Percentiles rank a stretch among this genome's conserved stretches.
Conservation (phyloP, 2,888 invertebrate genomes). For the Drosophila macrospina region DNA sequence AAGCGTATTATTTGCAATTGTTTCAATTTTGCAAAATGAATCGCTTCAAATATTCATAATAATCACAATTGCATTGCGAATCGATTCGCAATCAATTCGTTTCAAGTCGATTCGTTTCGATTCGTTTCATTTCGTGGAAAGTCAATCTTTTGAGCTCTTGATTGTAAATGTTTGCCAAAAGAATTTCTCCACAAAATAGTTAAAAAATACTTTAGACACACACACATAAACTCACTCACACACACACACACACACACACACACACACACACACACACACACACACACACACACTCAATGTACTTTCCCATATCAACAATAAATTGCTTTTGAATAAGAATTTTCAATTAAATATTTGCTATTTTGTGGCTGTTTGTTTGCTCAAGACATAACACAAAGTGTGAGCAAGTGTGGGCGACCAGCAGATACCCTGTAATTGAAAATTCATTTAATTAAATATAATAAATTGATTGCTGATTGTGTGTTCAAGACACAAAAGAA, state of each 20-base stretch:
- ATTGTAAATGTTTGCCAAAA: conserved; percentile 8
- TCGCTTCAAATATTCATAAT: not conserved
- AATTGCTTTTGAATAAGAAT: conserved; percentile 31
- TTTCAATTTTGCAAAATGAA: not conserved
- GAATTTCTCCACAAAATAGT: conserved; percentile 32
- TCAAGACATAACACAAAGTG: conserved; percentile 2
- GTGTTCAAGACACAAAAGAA: no score
- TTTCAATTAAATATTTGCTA: conserved; percentile 30
- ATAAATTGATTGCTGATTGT: no score
- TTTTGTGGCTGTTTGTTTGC: conserved; percentile 12
- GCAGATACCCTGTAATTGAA: conserved; percentile 8
- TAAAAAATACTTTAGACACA: not conserved
- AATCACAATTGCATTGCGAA: not conserved
- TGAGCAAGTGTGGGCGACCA: not conserved
- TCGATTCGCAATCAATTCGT: no score
- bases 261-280: no score
- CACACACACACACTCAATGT: not conserved
- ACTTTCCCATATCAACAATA: conserved; percentile 5
- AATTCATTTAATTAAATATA: no score
- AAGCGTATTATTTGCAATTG: conserved; percentile 31
- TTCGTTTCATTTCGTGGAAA: no score
- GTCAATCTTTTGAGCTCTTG: not conserved
- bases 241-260: no score
- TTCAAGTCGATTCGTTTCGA: no score
- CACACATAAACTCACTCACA: no score